Conservation (phyloP, 2,888 invertebrate genomes). For the Nudaria mundana region DNA sequence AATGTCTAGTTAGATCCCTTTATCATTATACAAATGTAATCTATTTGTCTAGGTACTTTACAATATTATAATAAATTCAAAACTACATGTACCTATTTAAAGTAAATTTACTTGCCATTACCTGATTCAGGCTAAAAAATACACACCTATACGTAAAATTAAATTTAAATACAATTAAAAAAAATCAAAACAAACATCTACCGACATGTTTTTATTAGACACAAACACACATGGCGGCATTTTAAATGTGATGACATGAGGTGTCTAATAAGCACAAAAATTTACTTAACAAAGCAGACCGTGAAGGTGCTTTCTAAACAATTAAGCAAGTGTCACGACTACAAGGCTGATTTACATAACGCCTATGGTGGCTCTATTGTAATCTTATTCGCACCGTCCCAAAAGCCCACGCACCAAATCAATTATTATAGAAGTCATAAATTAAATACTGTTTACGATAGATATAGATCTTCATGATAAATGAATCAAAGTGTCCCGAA, state of each 20-base stretch:
- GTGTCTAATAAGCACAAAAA: conserved; percentile 7
- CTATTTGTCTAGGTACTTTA: no score
- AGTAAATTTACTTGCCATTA: no score
- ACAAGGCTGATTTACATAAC: conserved; percentile 50
- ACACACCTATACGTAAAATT: no score
- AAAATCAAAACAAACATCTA: conserved; percentile 1
- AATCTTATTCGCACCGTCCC: conserved; percentile 59
- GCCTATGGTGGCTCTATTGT: conserved; percentile 70
- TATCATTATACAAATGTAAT: no score
- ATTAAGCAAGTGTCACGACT: conserved; percentile 42
- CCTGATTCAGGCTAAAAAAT: no score
- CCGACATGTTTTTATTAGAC: background rate
- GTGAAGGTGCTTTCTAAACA: conserved; percentile 45
- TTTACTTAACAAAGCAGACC: conserved; percentile 9
- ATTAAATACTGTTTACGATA: conserved; percentile 75
- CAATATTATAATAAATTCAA: no score
- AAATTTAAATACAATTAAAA: no score
- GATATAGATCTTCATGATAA: conserved; percentile 76
- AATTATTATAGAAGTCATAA: conserved; percentile 70
- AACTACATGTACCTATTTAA: no score
- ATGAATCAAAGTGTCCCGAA: conserved; percentile 66
- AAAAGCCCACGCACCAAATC: conserved; percentile 72
- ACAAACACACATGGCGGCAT: background rate
- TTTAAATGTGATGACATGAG: conserved; percentile 10
- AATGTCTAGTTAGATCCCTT: no score